phyloP scores from a whole-genome alignment of 2,888 invertebrate genomes.

The Leistus spinibarbis region DNA sequence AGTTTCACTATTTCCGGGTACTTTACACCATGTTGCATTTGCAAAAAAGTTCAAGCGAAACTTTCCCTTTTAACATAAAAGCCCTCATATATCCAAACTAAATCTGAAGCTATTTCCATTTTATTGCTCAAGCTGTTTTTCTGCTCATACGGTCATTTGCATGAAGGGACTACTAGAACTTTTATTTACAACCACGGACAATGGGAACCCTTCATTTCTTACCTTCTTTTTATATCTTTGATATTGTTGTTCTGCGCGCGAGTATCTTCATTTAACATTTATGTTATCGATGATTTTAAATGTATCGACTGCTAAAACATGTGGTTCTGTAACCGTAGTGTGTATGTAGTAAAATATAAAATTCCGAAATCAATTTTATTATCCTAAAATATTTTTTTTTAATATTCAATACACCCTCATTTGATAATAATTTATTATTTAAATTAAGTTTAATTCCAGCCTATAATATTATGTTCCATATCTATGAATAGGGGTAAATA shows the following conservation, averaged over 20 bases:
- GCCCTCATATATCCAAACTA: not conserved
- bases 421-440: no score
- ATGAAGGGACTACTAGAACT: slow-evolving; percentile 23
- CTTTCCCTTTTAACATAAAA: slow-evolving; percentile 26
- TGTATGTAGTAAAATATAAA: no score
- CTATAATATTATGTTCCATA: no score
- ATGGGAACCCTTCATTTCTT: slow-evolving; percentile 3
- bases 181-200: slow-evolving; percentile 30
- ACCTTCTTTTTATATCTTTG: slow-evolving; percentile 2
- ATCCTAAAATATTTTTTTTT: no score
- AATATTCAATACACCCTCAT: no score
- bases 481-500: not conserved
- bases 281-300: not conserved
- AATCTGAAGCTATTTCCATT: slow-evolving; percentile 7
- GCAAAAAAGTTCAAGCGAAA: not conserved
- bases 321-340: no score
- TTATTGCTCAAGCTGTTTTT: slow-evolving; percentile 22
- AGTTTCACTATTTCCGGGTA: slow-evolving; percentile 32
- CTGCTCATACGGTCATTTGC: slow-evolving; percentile 23
- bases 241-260: not conserved
- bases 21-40: not conserved
- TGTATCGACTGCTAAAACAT: not conserved
- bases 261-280: not conserved
- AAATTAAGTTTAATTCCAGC: no score
- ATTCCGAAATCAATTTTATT: no score